Conservation (phyloP, 2,888 invertebrate genomes). For the Lasioglossum figueresi region DNA sequence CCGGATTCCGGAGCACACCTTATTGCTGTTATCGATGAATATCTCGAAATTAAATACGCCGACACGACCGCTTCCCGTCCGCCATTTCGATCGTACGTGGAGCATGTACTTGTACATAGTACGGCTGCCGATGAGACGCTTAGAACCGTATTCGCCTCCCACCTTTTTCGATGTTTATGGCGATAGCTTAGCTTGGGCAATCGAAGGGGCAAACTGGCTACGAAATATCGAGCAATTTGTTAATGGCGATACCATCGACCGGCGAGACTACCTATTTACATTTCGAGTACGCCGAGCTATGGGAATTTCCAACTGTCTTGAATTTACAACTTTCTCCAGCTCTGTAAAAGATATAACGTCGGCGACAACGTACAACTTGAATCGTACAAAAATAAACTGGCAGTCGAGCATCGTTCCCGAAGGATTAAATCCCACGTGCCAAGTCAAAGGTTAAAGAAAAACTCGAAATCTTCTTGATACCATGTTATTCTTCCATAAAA, state of each 20-base stretch:
- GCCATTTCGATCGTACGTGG: constrained; percentile 39
- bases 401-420: neutral
- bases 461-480: neutral
- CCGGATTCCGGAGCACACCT: constrained; percentile 76
- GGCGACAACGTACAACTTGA: too few relatives aligned
- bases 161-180: constrained; percentile 17
- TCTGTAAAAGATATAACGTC: too few relatives aligned
- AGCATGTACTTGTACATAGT: neutral
- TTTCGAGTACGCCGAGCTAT: neutral
- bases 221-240: constrained; percentile 45
- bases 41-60: constrained; percentile 66
- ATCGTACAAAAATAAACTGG: neutral
- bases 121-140: constrained; percentile 13
- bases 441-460: neutral
- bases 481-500: neutral
- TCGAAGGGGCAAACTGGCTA: neutral
- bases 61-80: constrained; percentile 30
- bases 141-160: neutral
- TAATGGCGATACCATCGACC: constrained; percentile 38
- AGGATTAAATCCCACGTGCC: neutral
- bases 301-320: constrained; percentile 21
- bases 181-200: neutral
- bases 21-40: constrained; percentile 76
- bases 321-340: too few relatives aligned
- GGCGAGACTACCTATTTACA: neutral